Evolutionary conservation across 2,797 vertebrate genomes (phyloP).

Genomic region (Taenioides sp.): DNA sequence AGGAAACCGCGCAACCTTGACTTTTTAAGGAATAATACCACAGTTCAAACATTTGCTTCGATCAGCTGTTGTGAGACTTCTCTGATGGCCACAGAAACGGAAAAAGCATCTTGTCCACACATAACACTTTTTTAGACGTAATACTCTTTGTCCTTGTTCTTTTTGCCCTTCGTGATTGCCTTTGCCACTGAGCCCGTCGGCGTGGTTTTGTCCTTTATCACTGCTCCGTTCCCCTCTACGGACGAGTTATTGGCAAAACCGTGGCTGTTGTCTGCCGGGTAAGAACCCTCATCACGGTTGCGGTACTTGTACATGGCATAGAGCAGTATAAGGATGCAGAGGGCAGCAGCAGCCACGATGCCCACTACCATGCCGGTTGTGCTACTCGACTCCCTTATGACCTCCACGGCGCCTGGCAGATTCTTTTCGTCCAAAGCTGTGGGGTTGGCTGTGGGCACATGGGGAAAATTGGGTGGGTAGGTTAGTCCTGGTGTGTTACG

Average conservation of each 20-base stretch:
- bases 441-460: constrained; percentile 93
- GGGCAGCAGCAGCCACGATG: constrained; percentile 93
- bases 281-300: constrained; percentile 94
- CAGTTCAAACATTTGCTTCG: constrained; percentile 41
- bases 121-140: constrained; percentile 83
- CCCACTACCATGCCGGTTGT: constrained; percentile 97
- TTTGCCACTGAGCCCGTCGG: constrained; percentile 79
- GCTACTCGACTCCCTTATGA: constrained; percentile 94
- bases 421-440: constrained; percentile 86
- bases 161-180: constrained; percentile 89
- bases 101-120: constrained; percentile 51
- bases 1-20: constrained; percentile 54
- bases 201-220: constrained; percentile 89
- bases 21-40: constrained; percentile 45
- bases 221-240: constrained; percentile 86
- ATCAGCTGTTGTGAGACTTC: constrained; percentile 49
- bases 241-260: constrained; percentile 88
- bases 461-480: constrained; percentile 89
- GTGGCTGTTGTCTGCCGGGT: constrained; percentile 91
- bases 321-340: constrained; percentile 96
- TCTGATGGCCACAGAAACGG: constrained; percentile 48
- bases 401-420: constrained; percentile 90
- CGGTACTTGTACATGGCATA: constrained; percentile 99
- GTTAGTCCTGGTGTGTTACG: constrained; percentile 86
- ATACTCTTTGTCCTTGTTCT: constrained; percentile 98